These are phyloP conservation scores for Albula glossodonta DNA, from an alignment of 2,113 vertebrate genomes.

Conservation along the genomic window DNA sequence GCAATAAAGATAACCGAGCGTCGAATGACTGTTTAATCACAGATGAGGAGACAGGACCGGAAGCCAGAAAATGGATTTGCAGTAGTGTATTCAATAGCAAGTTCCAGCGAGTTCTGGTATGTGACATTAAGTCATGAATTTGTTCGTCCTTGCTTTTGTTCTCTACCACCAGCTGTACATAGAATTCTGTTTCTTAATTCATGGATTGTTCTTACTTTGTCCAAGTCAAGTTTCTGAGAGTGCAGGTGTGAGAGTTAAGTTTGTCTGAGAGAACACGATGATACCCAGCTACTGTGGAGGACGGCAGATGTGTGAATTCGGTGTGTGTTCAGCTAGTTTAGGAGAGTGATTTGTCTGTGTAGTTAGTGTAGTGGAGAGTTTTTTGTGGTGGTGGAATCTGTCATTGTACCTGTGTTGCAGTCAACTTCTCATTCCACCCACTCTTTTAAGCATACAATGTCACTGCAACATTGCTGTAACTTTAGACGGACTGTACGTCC, in stretches of 20 bases:
- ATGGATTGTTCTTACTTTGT: neutral
- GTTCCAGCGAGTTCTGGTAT: neutral
- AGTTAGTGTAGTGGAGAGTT: neutral
- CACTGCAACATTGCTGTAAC: neutral
- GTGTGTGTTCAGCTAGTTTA: neutral
- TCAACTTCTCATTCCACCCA: too few species aligned
- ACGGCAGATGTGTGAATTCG: too few species aligned
- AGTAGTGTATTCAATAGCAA: neutral
- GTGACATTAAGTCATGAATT: neutral
- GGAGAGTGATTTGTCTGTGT: neutral
- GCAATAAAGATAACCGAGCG: neutral
- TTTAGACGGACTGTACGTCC: neutral
- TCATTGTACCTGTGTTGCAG: too few species aligned
- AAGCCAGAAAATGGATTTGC: neutral
- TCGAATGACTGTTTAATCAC: neutral
- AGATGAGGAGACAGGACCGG: neutral
- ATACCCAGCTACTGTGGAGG: neutral
- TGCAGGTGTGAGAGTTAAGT: too few species aligned
- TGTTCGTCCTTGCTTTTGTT: neutral
- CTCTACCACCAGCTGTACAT: neutral
- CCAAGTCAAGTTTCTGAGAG: neutral
- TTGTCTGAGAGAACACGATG: neutral
- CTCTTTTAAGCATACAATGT: neutral
- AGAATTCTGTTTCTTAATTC: neutral
- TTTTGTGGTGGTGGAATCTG: neutral